These are phyloP conservation scores for Rhopilema esculentum DNA, from an alignment of 30 jellyfish, hydroid and myxozoan species.

Conservation along the genomic window DNA sequence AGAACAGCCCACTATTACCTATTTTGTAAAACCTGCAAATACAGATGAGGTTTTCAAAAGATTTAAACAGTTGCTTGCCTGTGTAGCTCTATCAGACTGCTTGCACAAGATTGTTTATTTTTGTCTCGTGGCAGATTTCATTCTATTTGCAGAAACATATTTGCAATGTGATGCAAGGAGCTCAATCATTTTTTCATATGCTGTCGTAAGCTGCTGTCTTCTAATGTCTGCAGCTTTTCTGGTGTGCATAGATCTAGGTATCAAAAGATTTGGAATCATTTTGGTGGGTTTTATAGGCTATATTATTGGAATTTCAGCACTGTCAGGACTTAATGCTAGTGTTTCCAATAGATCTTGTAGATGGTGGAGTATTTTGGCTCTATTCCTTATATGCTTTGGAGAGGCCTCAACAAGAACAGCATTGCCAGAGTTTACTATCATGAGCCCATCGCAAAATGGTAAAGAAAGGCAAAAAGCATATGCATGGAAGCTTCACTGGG, in stretches of 20 bases:
- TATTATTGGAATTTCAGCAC: conserved; percentile 23
- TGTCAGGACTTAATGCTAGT: conserved; percentile 4
- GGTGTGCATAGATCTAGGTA: conserved; percentile 19
- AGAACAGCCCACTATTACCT: background rate
- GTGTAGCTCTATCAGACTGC: conserved; percentile 76
- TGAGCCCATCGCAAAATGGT: conserved; percentile 9
- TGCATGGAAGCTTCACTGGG: conserved; percentile 71
- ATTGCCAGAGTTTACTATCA: conserved; percentile 59
- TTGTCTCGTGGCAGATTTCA: conserved; percentile 66
- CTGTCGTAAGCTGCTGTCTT: conserved; percentile 42
- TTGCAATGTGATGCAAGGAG: conserved; percentile 41
- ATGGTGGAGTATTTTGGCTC: conserved; percentile 55
- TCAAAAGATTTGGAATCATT: conserved; percentile 30
- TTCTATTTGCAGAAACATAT: conserved; percentile 58
- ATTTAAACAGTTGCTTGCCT: conserved; percentile 18
- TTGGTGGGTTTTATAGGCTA: conserved; percentile 60
- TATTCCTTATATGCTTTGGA: conserved; percentile 66
- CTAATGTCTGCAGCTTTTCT: conserved; percentile 45
- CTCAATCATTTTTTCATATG: conserved; percentile 47
- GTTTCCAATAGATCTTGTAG: background rate
- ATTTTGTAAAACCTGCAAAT: conserved; percentile 13
- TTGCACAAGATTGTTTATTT: conserved; percentile 79
- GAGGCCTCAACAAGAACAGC: conserved; percentile 78
- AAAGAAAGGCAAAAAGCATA: conserved; percentile 33
- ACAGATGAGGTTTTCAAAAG: background rate